Evolutionary conservation across 2,888 invertebrate species (phyloP).

Genomic region (Eilema caniola): DNA sequence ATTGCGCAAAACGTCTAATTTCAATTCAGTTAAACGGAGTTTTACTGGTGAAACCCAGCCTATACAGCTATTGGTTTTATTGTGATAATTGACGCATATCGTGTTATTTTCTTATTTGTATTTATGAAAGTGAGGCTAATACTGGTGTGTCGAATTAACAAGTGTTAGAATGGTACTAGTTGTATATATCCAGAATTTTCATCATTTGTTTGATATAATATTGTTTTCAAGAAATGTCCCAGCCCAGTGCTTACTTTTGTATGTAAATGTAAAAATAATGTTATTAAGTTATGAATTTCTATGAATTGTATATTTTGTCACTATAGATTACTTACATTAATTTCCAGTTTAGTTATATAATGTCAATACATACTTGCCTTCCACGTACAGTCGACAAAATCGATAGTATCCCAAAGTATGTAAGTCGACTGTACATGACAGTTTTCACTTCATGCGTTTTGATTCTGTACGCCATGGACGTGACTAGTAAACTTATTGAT

Average conservation of each 20-base stretch:
- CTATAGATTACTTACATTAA: conserved; percentile 40
- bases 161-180: no score
- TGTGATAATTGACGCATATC: conserved; percentile 52
- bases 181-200: background rate
- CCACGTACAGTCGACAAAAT: no score
- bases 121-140: conserved; percentile 48
- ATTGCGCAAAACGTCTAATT: background rate
- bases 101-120: conserved; percentile 41
- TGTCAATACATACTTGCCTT: conserved; percentile 39
- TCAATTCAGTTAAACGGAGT: background rate
- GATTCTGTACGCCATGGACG: background rate
- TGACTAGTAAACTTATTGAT: no score
- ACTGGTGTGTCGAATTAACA: background rate
- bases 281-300: conserved; percentile 43
- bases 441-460: no score
- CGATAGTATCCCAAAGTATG: no score
- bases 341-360: conserved; percentile 38
- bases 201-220: background rate
- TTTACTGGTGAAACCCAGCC: background rate
- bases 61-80: conserved; percentile 35
- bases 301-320: conserved; percentile 70
- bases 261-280: conserved; percentile 60
- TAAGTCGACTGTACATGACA: no score
- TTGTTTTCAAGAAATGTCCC: background rate
- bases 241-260: conserved; percentile 48